These are phyloP conservation scores for Mellilla xanthometata DNA, from an alignment of 2,888 invertebrate genomes.

Conservation along the genomic window DNA sequence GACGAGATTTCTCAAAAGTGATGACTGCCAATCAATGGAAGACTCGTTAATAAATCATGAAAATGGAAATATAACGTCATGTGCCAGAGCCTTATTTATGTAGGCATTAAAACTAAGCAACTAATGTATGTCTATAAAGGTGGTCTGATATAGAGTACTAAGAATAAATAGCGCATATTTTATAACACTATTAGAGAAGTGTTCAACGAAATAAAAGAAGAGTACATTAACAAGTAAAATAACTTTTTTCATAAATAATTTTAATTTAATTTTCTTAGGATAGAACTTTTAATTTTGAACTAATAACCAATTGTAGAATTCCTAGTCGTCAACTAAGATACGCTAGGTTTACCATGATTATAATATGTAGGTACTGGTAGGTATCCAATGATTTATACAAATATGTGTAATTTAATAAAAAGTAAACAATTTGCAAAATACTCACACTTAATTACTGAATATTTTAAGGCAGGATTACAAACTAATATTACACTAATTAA, in stretches of 20 bases:
- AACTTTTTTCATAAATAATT: too few species aligned
- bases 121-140: slow-evolving; percentile 7
- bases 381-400: slow-evolving; percentile 2
- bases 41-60: background rate
- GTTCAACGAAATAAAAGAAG: slow-evolving; percentile 1
- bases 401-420: background rate
- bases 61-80: slow-evolving; percentile 10
- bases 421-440: too few species aligned
- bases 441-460: too few species aligned
- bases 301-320: too few species aligned
- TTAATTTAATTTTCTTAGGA: too few species aligned
- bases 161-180: background rate
- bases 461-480: too few species aligned
- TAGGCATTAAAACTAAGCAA: background rate
- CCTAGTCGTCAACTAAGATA: slow-evolving; percentile 5
- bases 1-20: too few species aligned
- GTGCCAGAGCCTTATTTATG: slow-evolving; percentile 15
- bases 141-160: slow-evolving; percentile 8
- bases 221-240: too few species aligned
- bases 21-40: background rate
- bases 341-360: slow-evolving; percentile 17
- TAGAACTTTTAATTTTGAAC: too few species aligned
- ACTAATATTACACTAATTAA: too few species aligned
- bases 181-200: background rate
- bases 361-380: slow-evolving; percentile 2